phyloP scores from a whole-genome alignment of 2,797 vertebrate genomes.

The Pachyuromys duprasi region DNA sequence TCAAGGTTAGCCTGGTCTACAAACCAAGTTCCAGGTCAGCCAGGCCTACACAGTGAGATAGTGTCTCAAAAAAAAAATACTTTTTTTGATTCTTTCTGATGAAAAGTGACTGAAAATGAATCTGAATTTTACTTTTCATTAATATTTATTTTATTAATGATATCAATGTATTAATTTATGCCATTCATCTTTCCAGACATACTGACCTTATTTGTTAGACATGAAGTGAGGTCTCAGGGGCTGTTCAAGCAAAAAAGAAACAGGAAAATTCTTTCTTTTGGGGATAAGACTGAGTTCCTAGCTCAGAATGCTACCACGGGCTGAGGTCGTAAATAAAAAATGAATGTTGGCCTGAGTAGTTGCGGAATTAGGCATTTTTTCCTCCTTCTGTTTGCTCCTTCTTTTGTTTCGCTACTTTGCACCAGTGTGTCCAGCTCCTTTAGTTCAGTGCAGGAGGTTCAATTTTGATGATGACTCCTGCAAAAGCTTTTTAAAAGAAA shows the following conservation, averaged over 20 bases:
- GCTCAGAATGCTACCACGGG: background rate
- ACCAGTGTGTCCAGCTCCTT: background rate
- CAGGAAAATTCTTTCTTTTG: background rate
- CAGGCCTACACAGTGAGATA: background rate
- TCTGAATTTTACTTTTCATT: slow-evolving; percentile 23
- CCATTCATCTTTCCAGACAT: slow-evolving; percentile 1
- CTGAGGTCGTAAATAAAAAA: background rate
- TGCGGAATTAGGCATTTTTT: background rate
- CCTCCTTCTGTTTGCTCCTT: background rate
- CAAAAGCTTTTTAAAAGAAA: background rate
- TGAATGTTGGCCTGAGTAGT: background rate
- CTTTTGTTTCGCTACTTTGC: background rate
- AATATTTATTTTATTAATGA: slow-evolving; percentile 20
- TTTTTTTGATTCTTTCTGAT: slow-evolving; percentile 18
- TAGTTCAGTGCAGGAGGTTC: background rate
- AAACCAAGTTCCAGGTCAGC: background rate
- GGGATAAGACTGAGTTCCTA: background rate
- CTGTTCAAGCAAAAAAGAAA: slow-evolving; percentile 9
- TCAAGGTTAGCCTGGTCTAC: background rate
- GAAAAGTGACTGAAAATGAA: slow-evolving; percentile 9
- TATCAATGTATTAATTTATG: background rate
- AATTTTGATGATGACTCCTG: background rate
- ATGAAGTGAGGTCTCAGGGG: background rate
- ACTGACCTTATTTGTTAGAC: background rate
- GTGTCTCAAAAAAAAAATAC: background rate